Evolutionary conservation across 2,888 invertebrate species (phyloP).

Genomic region (Nesidiocoris tenuis): DNA sequence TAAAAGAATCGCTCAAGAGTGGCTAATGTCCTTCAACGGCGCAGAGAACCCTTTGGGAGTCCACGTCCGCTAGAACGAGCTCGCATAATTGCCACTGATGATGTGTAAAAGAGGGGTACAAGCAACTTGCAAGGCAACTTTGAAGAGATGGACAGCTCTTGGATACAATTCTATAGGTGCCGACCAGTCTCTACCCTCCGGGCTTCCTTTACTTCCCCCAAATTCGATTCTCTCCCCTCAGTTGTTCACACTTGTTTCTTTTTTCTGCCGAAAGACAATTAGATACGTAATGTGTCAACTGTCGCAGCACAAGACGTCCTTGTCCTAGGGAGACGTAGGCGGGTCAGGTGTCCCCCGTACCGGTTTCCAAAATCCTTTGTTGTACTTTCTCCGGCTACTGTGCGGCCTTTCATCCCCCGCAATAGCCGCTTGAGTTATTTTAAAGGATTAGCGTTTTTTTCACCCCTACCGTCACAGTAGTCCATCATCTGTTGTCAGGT

Average conservation of each 20-base stretch:
- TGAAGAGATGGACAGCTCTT: not conserved
- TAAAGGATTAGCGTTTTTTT: slow-evolving; percentile 22
- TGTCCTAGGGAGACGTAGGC: not conserved
- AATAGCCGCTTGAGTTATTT: slow-evolving; percentile 21
- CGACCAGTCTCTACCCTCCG: not conserved
- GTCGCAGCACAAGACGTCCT: not conserved
- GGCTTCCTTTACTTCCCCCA: not conserved
- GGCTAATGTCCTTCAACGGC: not conserved
- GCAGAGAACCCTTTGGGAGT: not conserved
- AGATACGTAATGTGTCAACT: not conserved
- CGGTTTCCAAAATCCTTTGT: not conserved
- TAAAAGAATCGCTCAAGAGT: not conserved
- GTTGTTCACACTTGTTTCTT: not conserved
- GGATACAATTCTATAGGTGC: not conserved
- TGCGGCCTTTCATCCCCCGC: slow-evolving; percentile 30
- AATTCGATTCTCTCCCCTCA: not conserved
- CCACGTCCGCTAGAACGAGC: not conserved
- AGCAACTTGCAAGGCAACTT: not conserved
- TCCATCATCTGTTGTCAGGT: not conserved
- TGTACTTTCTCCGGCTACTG: slow-evolving; percentile 8
- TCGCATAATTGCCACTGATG: not conserved
- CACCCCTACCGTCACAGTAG: not conserved
- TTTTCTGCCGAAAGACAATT: not conserved
- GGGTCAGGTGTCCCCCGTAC: not conserved
- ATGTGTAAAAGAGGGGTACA: not conserved